Conservation (phyloP, 2,113 vertebrate genomes). For the Gobio gobio region DNA sequence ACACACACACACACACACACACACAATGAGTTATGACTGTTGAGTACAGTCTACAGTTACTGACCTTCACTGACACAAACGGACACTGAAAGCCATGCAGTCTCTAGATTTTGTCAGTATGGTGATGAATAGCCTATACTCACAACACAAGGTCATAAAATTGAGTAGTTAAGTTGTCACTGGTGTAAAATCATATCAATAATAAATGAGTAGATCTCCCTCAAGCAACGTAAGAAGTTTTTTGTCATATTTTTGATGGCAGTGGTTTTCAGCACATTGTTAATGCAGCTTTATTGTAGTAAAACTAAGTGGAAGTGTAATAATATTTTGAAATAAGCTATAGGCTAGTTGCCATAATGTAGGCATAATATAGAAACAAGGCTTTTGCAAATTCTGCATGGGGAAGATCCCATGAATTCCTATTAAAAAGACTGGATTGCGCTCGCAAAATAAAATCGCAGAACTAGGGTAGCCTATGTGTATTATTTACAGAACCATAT, state of each 20-base stretch:
- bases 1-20: not conserved
- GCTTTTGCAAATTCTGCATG: no score
- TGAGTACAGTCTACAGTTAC: conserved; percentile 54
- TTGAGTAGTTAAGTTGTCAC: not conserved
- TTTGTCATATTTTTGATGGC: not conserved
- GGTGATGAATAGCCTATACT: not conserved
- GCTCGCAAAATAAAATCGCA: no score
- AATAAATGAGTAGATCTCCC: not conserved
- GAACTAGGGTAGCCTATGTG: no score
- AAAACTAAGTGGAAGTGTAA: no score
- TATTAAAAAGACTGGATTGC: not conserved
- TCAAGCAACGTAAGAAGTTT: not conserved
- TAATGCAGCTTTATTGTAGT: not conserved
- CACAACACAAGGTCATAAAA: not conserved
- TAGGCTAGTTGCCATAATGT: no score
- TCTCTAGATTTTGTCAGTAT: not conserved
- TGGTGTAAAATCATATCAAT: not conserved
- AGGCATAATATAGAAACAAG: no score
- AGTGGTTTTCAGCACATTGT: not conserved
- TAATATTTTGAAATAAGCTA: no score
- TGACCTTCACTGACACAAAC: conserved; percentile 53
- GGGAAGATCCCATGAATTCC: not conserved
- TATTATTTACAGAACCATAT: not conserved
- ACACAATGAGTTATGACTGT: no score
- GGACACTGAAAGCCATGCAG: not conserved